phyloP scores from a whole-genome alignment of 2,113 vertebrate genomes.

The Gymnarchus niloticus region DNA sequence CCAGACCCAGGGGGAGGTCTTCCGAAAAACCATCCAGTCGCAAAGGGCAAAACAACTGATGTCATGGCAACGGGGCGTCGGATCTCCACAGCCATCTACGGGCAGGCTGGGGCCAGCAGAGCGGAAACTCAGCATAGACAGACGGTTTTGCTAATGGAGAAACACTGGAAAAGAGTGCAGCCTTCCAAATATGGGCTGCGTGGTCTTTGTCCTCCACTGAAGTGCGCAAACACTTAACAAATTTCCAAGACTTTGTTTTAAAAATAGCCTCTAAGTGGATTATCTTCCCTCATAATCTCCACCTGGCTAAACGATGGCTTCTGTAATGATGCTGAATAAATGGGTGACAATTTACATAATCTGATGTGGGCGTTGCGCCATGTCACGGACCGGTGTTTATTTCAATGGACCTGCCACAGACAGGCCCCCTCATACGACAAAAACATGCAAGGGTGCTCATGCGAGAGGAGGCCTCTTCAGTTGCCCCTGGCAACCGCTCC shows the following conservation, averaged over 20 bases:
- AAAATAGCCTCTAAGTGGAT: conserved; percentile 22
- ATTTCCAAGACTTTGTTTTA: conserved; percentile 15
- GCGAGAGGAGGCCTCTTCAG: neutral
- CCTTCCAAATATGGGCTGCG: conserved; percentile 30
- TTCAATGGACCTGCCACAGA: conserved; percentile 56
- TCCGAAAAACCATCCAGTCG: conserved; percentile 2
- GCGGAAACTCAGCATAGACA: conserved; percentile 22
- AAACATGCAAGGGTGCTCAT: conserved; percentile 32
- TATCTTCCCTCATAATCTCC: conserved; percentile 12
- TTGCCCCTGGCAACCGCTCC: conserved; percentile 5
- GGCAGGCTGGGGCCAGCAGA: conserved; percentile 15
- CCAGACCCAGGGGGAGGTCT: neutral
- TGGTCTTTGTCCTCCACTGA: conserved; percentile 2
- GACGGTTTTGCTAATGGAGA: conserved; percentile 25
- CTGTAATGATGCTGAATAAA: neutral
- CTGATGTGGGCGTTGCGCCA: conserved; percentile 8
- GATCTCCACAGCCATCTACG: conserved; percentile 26
- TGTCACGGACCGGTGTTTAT: conserved; percentile 60
- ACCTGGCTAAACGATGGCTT: neutral
- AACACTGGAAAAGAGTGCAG: conserved; percentile 22
- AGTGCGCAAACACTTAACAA: conserved; percentile 26
- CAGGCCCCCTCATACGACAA: conserved; percentile 55
- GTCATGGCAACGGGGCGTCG: conserved; percentile 18
- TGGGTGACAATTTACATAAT: neutral
- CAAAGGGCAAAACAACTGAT: conserved; percentile 23